A percentile compares a stretch with the other conserved stretches of the same genome.
These are phyloP conservation scores for Bombyx huttoni DNA, from an alignment of 2,888 invertebrate species.

Conservation along the genomic window DNA sequence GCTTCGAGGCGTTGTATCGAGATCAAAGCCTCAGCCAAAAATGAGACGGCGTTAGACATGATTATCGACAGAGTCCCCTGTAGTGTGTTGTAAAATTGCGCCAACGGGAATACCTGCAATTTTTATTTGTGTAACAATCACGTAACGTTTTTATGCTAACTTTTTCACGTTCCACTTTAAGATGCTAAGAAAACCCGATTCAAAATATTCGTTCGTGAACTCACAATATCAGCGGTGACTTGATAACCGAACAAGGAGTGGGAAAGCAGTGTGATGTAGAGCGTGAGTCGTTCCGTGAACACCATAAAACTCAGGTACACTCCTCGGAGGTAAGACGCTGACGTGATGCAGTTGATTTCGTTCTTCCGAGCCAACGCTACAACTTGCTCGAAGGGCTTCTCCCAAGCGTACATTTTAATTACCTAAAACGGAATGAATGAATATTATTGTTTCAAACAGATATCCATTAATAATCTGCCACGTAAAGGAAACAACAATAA, in stretches of 20 bases:
- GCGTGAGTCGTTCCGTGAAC: constrained; percentile 87
- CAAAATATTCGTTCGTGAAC: constrained; percentile 15
- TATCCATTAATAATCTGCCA: not conserved
- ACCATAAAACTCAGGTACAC: constrained; percentile 81
- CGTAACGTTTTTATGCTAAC: no score
- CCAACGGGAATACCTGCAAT: constrained; percentile 74
- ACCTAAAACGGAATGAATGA: constrained; percentile 68
- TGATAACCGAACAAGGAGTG: constrained; percentile 79
- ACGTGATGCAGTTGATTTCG: constrained; percentile 74
- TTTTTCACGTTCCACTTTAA: no score
- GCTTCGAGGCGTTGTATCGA: constrained; percentile 74
- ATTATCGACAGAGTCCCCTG: constrained; percentile 74
- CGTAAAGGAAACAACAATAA: no score
- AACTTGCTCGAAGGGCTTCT: constrained; percentile 89
- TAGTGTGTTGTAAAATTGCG: constrained; percentile 76
- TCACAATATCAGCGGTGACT: constrained; percentile 70
- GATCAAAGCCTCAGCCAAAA: constrained; percentile 73
- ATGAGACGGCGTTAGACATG: constrained; percentile 72
- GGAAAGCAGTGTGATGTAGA: constrained; percentile 85
- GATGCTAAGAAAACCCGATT: no score
- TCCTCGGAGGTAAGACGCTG: constrained; percentile 76
- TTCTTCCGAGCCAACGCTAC: constrained; percentile 82
- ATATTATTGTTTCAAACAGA: not conserved
- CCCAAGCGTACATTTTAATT: constrained; percentile 98
- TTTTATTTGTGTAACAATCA: constrained; percentile 10